Evolutionary conservation across 2,888 invertebrate species (phyloP).

Genomic region (Stenodera caucasica): DNA sequence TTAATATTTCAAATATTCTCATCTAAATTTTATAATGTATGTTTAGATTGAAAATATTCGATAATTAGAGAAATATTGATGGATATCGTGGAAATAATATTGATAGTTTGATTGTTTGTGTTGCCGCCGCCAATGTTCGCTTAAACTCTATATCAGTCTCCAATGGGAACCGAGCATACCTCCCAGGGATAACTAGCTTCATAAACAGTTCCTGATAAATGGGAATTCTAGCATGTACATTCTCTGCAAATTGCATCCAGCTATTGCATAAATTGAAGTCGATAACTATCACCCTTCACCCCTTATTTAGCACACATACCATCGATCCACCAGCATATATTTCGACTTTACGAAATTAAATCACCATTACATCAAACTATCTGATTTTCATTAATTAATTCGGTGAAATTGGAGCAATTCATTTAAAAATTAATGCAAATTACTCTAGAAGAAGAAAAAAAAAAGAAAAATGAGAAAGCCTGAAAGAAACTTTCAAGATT

Average conservation of each 20-base stretch:
- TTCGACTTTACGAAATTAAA: background rate
- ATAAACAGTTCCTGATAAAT: conserved; percentile 55
- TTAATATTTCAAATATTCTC: no score
- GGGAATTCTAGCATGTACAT: conserved; percentile 56
- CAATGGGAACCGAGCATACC: conserved; percentile 40
- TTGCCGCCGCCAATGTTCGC: conserved; percentile 22
- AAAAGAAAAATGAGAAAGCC: background rate
- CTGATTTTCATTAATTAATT: background rate
- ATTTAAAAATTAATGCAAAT: background rate
- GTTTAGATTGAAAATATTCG: no score
- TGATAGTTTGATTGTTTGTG: background rate
- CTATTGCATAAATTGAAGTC: conserved; percentile 55
- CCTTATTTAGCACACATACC: conserved; percentile 41
- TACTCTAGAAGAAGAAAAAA: background rate
- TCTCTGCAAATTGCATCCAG: conserved; percentile 55
- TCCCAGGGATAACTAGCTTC: conserved; percentile 53
- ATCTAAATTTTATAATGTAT: no score
- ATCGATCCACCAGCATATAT: background rate
- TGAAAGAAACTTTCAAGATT: conserved; percentile 23
- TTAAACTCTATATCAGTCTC: conserved; percentile 25
- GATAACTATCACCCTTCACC: conserved; percentile 39
- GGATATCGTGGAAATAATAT: background rate
- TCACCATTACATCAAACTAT: background rate
- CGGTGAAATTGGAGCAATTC: background rate
- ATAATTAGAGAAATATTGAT: no score